Evolutionary conservation across 2,797 vertebrate genomes (phyloP).

Genomic region (Onychomys torridus): DNA sequence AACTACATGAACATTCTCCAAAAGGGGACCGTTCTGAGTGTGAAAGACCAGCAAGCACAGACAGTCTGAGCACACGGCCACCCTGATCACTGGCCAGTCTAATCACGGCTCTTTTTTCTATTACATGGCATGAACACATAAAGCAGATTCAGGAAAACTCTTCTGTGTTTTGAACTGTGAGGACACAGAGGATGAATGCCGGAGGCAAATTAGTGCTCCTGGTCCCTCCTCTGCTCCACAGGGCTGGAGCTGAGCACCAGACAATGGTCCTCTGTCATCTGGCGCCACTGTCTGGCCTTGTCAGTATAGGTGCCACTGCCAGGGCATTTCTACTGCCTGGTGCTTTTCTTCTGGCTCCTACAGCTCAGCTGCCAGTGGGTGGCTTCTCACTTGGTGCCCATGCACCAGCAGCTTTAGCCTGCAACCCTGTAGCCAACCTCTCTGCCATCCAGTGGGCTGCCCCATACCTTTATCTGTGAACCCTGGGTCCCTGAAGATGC

Average conservation of each 20-base stretch:
- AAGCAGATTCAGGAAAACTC: not conserved
- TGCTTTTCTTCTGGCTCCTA: not conserved
- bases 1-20: not conserved
- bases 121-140: not conserved
- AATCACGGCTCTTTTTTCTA: not conserved
- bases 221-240: too few relatives aligned
- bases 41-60: not conserved
- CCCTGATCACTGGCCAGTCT: not conserved
- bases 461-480: not conserved
- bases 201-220: not conserved
- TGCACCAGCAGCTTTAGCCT: not conserved
- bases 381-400: not conserved
- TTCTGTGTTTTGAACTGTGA: not conserved
- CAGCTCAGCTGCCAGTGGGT: conserved; percentile 8
- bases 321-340: not conserved
- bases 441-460: not conserved
- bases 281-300: not conserved
- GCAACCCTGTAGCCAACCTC: not conserved
- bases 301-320: not conserved
- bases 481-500: not conserved
- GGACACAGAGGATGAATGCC: not conserved
- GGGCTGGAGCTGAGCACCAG: not conserved
- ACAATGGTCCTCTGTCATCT: not conserved
- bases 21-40: not conserved
- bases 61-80: not conserved